A percentile compares a stretch with the other conserved stretches of the same genome.
Conservation (phyloP, 2,888 invertebrate species). For the Mythimna pallens region DNA sequence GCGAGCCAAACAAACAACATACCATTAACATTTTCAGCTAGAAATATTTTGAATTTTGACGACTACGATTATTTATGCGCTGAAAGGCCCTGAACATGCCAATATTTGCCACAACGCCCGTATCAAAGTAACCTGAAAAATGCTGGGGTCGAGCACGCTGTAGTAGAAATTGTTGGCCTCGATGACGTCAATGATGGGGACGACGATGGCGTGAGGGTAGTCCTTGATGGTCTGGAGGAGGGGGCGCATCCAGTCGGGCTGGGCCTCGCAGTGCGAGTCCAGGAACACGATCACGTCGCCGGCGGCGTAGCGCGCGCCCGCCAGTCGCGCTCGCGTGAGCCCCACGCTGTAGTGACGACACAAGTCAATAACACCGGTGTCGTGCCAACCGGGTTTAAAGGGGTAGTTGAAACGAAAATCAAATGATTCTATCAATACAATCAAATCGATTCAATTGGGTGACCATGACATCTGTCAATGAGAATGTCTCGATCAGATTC, state of each 20-base stretch:
- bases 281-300: slow-evolving; percentile 96
- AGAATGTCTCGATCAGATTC: neutral
- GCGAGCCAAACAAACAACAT: neutral
- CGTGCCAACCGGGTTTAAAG: neutral
- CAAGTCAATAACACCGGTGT: slow-evolving; percentile 31
- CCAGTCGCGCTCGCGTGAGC: slow-evolving; percentile 94
- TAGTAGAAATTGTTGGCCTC: slow-evolving; percentile 95
- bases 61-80: no score
- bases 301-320: slow-evolving; percentile 95
- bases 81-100: slow-evolving; percentile 6
- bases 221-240: slow-evolving; percentile 94
- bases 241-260: slow-evolving; percentile 96
- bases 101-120: slow-evolving; percentile 41
- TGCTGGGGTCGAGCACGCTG: slow-evolving; percentile 90
- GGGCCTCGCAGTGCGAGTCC: slow-evolving; percentile 97
- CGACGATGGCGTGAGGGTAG: slow-evolving; percentile 94
- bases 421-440: neutral
- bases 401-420: neutral
- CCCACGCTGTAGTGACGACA: slow-evolving; percentile 65
- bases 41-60: neutral
- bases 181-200: slow-evolving; percentile 99
- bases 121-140: slow-evolving; percentile 80
- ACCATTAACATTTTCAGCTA: neutral
- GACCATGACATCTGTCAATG: neutral
- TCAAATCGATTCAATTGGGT: neutral